Percentiles rank a stretch among this genome's conserved stretches.
phyloP scores from a whole-genome alignment of 2,113 vertebrate species.

The Desmodus rotundus region DNA sequence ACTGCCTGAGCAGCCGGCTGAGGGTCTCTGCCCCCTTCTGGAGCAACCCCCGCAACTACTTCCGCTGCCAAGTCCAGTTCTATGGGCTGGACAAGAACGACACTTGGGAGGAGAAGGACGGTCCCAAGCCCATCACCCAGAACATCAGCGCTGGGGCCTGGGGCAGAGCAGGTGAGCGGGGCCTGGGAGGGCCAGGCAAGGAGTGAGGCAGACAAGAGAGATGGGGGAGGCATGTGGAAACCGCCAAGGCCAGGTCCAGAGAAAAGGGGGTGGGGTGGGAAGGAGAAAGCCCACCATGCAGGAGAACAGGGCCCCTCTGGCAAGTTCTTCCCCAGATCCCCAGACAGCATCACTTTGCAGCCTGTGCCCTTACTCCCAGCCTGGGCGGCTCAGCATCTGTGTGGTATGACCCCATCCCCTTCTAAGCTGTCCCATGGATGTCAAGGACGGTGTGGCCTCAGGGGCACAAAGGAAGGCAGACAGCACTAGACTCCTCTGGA shows the following conservation, averaged over 20 bases:
- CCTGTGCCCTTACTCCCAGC: rapidly evolving
- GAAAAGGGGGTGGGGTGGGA: neutral
- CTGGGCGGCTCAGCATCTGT: neutral
- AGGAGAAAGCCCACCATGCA: neutral
- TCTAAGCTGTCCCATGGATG: neutral
- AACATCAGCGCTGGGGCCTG: neutral
- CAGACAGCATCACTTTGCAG: neutral
- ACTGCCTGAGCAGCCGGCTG: constrained; percentile 87
- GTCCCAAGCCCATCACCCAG: neutral
- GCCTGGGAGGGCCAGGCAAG: rapidly evolving
- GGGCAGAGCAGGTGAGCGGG: constrained; percentile 41
- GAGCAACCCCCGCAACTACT: constrained; percentile 68
- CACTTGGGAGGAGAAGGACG: neutral
- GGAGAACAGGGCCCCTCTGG: neutral
- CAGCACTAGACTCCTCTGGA: neutral
- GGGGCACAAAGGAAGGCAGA: neutral
- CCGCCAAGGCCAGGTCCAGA: neutral
- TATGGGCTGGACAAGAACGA: neutral
- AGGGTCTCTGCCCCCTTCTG: constrained; percentile 76
- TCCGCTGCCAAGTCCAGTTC: constrained; percentile 83
- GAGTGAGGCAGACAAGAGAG: too few species aligned
- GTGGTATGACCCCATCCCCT: neutral
- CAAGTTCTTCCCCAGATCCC: neutral
- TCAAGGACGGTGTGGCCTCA: neutral
- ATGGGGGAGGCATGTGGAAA: too few species aligned